phyloP scores from a whole-genome alignment of 2,797 vertebrate genomes.

The Alosa sapidissima region DNA sequence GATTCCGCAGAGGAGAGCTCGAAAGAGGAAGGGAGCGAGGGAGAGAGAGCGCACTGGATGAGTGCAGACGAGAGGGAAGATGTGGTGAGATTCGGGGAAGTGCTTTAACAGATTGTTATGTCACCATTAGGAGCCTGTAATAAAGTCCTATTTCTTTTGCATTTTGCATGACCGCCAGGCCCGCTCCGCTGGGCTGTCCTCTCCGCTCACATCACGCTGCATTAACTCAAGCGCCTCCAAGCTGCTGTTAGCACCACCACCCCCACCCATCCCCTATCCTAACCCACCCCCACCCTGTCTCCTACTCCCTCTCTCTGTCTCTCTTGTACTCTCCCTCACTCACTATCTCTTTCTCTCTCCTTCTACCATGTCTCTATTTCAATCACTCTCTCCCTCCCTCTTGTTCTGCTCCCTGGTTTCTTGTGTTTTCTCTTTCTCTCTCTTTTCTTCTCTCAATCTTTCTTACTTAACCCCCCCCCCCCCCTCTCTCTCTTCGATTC shows the following conservation, averaged over 20 bases:
- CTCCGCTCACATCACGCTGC: constrained; percentile 86
- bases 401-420: background rate
- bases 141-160: constrained; percentile 87
- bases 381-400: background rate
- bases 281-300: constrained; percentile 28
- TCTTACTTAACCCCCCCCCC: too few species aligned
- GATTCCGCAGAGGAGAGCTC: background rate
- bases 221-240: constrained; percentile 89
- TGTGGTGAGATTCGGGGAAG: constrained; percentile 65
- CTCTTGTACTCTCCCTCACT: background rate
- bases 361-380: too few species aligned
- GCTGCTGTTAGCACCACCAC: constrained; percentile 83
- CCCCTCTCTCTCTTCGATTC: too few species aligned
- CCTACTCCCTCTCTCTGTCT: background rate
- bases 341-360: background rate
- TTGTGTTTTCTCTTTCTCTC: background rate
- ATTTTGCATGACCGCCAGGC: constrained; percentile 90
- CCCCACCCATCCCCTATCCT: constrained; percentile 67
- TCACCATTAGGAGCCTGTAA: constrained; percentile 74
- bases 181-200: constrained; percentile 92
- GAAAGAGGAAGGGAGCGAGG: background rate
- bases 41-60: constrained; percentile 4
- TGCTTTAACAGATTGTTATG: constrained; percentile 79
- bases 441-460: background rate
- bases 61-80: constrained; percentile 35